Base-by-base conservation (phyloP, 2,113 vertebrate species). In the Tragelaphus scriptus region DNA sequence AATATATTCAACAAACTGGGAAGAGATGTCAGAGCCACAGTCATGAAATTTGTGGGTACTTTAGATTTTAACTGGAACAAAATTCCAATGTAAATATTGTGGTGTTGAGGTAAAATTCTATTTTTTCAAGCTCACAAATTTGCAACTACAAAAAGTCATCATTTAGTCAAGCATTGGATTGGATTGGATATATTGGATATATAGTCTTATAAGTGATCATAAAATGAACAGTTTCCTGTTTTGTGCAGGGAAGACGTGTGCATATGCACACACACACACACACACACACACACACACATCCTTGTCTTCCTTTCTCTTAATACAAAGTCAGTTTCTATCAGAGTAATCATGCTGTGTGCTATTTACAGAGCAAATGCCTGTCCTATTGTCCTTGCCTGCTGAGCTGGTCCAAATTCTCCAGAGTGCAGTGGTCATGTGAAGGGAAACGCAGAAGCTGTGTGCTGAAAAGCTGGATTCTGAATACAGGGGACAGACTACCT, bases 371-470 rank as follows among this genome's bases (percentile, higher is more conserved):
- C 95, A 90, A 97, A 91, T 5, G 56, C 36, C 71, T 77, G 19
- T 80, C 89, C 86, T 82, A 53, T 93, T 95, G 61, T 4, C 85
- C 84, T 96, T 97, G 95, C n/a, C 26, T 96, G 81, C 95, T 90
- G 23, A 95, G 81, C 97, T 97, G 96, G 89, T 97, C 90, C 95
- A 95, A 90, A 95, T 96, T 96, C 80, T 97, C 68, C 25, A 56
- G 96, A 98, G 88, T 94, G 85, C 88, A 53, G 36, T 61, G 96
- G 91, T 23, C 90, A 26, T 19, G 58, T 77, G 88, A 88, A 92
- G 91, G 79, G 79, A 92, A 85, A 96, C 13, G 0, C 97, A 98
- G 98, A 98, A 98, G 97, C 97, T 93, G 23, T 49, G 91, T 96
- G 92, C 96, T 98, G 96, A 97, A 97, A 98, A 97, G 63, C 95